Base-by-base conservation (phyloP, 2,113 vertebrate genomes). In the Calyptommatus sinebrachiatus region DNA sequence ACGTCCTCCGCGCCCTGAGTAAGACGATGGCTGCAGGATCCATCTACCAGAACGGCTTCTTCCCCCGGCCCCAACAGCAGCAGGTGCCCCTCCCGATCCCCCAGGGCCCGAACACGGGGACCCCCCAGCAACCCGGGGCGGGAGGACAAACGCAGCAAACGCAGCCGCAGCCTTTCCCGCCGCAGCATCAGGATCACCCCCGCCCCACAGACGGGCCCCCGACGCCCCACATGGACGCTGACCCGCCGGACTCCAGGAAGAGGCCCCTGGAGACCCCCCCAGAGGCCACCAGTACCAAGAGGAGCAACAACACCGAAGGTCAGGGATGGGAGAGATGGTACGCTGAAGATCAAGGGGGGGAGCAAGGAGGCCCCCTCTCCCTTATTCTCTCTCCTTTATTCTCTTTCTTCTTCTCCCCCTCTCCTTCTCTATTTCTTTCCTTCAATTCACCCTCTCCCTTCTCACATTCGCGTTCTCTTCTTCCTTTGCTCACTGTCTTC, bases 221-320 rank as follows among this genome's bases (percentile, higher is more conserved):
- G 71, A 94, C 94, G 70, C 95, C 95, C 71, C 95, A 96, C 93
- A 96, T 97, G 95, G 96, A 97, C 92, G 93, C 95, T 46, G 96
- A 97, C 76, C 95, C 96, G 18, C 95, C 96, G 79, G 96, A 97
- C 89, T 97, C 96, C 10, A 94, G 96, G 77, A 97, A 97, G 86
- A 95, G 96, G 94, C 96, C 96, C 50, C 86, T 97, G 88, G 96
- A 97, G 95, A 96, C 96, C 57, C 96, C 96, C 66, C 96, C 96
- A 67, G 96, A 96, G 90, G 96, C 96, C 83, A 96, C 94, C 94
- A 97, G 96, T 94, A 97, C 96, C 89, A 97, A 96, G 83, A 93
- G 96, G 83, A 93, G 96, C 88, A 96, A 95, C 83, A 97, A 97
- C 92, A 97, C 96, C 35, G 96, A 95, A 95, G 96, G 96, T 96